Base-by-base conservation (phyloP, 2,113 vertebrate species). In the Ceyx margarethae region DNA sequence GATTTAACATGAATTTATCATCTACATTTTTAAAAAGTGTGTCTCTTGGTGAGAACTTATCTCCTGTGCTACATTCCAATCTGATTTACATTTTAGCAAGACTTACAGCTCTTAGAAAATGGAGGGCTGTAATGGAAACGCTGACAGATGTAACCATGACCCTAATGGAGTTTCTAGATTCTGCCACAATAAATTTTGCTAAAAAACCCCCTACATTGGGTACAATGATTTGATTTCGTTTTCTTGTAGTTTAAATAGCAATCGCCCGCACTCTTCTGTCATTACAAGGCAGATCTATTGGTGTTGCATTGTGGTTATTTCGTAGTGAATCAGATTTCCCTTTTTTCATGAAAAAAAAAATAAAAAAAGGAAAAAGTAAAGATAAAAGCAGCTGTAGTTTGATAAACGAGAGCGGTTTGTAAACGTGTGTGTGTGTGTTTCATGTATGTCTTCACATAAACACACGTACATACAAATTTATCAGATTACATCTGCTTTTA, bases 401-500 rank as follows among this genome's bases (percentile, higher is more conserved):
- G 89, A 89, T 93, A 91, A 96, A 96, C 83, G 95, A 89, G 87
- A 94, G 74, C 86, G 43, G 53, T 82, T 95, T 93, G 66, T 91
- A 82, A 95, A 93, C 16, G 25, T 83, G 81, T 81, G 48, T n/a
- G 48, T n/a, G 72, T 57, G 73, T 93, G 90, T 95, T 96, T 72
- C 77, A 87, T 93, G 76, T 72, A 86, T 90, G 96, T 94, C 95
- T 96, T 95, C 90, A 86, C 93, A 96, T 96, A 96, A 96, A 97
- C 94, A 89, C 93, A 92, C 87, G 29, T 67, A 96, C 69, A 37
- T 78, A 95, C 94, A 91, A 96, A 96, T 97, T 94, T 93, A 97
- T 98, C 96, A 96, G 94, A 97, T 97, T 97, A 96, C 97, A 97
- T 97, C 97, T 98, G 94, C 96, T 98, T 98, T 98, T 97, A 97